Evolutionary conservation across 2,888 invertebrate species (phyloP), one percentile per base, ranked within the genome.

Genomic region (Microplitis deprimator): DNA sequence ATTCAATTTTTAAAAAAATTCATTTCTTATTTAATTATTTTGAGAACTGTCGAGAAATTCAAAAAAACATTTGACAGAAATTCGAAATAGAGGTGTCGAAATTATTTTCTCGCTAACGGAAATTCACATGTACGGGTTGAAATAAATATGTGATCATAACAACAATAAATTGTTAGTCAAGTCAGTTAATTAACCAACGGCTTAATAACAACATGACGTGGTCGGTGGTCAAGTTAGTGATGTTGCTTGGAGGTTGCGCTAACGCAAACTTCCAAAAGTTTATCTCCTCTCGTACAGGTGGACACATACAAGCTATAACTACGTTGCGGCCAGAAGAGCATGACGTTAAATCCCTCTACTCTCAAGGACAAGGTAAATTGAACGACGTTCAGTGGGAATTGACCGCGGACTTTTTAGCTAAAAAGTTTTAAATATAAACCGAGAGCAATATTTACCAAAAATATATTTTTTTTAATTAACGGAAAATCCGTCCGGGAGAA

Each of bases 141-240:
- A 4, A 29, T 29, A 29, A 29, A 29, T 29, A 29, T 4, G 3
- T 2, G 29, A 29, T 29, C 3, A 29, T 4, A 29, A 3, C 4
- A 29, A 29, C 4, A 29, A 29, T 29, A 29, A 29, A 29, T 29
- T 29, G 29, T 29, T 4, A 29, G 29, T 2, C 20, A 50, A 50
- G 50, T 13, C 8, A 50, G 76, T 71, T 79, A 79, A 77, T 79
- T 79, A 73, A 77, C 67, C 64, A 73, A 64, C 65, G 76, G 67
- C 74, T 76, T 74, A 73, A 79, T 79, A 77, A 79, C 79, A 74
- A 79, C 64, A 73, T 76, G 76, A 76, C 74, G 74, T 76, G 79
- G 65, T 79, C 74, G 73, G 79, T 71, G 79, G 79, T 77, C 74
- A 65, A 79, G 76, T 79, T 79, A 73, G 76, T 69, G 61, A 74